Evolutionary conservation across 2,797 vertebrate genomes (phyloP), one percentile per base, ranked within the genome.

Genomic region (Naso thynnoides): DNA sequence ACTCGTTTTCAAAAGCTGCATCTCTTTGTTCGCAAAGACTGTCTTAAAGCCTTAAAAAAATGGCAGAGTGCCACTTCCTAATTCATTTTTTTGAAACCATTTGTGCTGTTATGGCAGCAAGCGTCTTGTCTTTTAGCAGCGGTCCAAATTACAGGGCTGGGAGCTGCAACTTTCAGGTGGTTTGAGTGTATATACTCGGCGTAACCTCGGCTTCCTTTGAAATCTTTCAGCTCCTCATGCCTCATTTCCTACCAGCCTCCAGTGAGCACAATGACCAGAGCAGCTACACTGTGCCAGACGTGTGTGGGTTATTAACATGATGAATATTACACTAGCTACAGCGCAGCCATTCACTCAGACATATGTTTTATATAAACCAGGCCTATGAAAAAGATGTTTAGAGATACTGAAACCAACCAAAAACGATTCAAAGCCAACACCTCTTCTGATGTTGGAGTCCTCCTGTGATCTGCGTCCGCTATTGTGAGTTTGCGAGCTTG

Each of bases 251-350:
- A 23, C 61, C 73, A 69, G 61, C 79, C 74, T 85, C 70, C 64
- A 62, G 54, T 60, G 66, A 83, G 50, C 64, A 72, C 69, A 83
- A 47, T 70, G 74, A 73, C 81, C 82, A 63, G 74, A 76, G 79
- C 36, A n/a, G 69, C 50, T 71, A 10, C 59, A 36, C 71, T 9
- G 55, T 76, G 81, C 83, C 86, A 86, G 80, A 84, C 85, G 78
- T 83, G 87, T 88, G 84, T 44, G 70, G 67, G 78, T 86, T 77
- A 86, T 87, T 87, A 88, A 71, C 83, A 71, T 74, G 76, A 85
- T 82, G 76, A 82, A 87, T 86, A 79, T 88, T 82, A 61, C 71
- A 60, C 26, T 0, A 56, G 72, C 50, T 65, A 21, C 42, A 70
- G 70, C 14, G 24, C 60, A 78, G 78, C 70, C 67, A 70, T 58